These are phyloP conservation scores for Nestor notabilis DNA, from an alignment of 2,113 vertebrate genomes.

Conservation along the genomic window DNA sequence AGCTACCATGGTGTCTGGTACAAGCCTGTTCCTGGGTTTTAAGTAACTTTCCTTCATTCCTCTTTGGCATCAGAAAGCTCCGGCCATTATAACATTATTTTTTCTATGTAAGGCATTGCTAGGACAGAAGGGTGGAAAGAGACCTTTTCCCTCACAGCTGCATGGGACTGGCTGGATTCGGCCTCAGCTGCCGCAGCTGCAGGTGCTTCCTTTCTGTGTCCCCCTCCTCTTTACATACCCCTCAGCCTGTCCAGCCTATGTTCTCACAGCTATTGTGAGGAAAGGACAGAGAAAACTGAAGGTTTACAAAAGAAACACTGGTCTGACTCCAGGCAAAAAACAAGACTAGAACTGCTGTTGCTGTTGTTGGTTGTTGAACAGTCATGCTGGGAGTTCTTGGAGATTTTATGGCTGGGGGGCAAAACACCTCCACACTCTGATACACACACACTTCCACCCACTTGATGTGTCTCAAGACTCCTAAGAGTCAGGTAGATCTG, in stretches of 20 bases:
- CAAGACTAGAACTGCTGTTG: not conserved
- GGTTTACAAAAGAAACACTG: not conserved
- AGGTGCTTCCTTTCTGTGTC: not conserved
- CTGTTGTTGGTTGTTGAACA: not conserved
- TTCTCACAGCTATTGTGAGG: not conserved
- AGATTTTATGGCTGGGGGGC: not conserved
- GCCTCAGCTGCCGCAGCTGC: not conserved
- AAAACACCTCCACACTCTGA: not conserved
- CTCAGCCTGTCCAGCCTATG: not conserved
- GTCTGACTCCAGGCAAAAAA: not conserved
- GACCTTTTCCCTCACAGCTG: not conserved
- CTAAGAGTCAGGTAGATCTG: rapidly evolving
- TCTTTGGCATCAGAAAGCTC: not conserved
- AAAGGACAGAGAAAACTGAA: not conserved
- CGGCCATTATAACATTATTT: not conserved
- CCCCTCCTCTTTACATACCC: not conserved
- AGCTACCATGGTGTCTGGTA: not conserved
- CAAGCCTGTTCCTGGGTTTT: not conserved
- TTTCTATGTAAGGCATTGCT: not conserved
- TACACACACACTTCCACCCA: not conserved
- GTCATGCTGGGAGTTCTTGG: not conserved
- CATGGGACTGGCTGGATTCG: not conserved
- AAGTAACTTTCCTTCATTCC: not conserved
- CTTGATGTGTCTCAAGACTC: not conserved
- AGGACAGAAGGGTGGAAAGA: not conserved